Conservation (phyloP, 2,888 invertebrate genomes). For the Synergus japonicus region DNA sequence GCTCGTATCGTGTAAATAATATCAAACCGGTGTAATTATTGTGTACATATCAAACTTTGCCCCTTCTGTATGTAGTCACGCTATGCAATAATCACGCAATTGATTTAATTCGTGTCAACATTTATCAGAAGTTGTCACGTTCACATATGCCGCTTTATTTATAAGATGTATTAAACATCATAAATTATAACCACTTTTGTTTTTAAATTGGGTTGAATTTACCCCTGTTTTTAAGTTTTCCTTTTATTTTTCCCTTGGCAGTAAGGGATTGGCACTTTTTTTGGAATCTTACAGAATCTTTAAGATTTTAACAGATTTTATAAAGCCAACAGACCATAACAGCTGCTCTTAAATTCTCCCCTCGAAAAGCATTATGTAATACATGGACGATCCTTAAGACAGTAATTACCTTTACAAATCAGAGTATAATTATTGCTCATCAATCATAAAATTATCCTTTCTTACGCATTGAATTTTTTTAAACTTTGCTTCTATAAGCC, state of each 20-base stretch:
- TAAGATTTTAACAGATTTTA: too few relatives aligned
- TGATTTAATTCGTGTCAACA: constrained; percentile 32
- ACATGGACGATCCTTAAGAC: too few relatives aligned
- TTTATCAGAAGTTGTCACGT: constrained; percentile 5
- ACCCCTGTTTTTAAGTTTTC: background rate
- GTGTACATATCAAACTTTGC: constrained; percentile 5
- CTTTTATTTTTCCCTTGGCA: background rate
- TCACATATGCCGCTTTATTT: background rate
- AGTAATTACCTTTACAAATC: too few relatives aligned
- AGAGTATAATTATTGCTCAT: background rate
- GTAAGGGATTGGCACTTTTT: background rate
- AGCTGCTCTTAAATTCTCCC: too few relatives aligned
- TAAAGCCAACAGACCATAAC: too few relatives aligned
- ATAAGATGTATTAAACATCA: background rate
- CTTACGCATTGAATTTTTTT: background rate
- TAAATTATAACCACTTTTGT: constrained; percentile 8
- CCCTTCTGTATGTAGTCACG: constrained; percentile 17
- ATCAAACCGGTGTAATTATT: constrained; percentile 9
- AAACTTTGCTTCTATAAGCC: background rate
- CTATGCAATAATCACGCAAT: constrained; percentile 20
- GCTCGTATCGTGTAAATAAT: constrained; percentile 17
- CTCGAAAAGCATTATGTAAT: too few relatives aligned
- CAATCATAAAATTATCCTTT: background rate
- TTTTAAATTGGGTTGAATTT: background rate
- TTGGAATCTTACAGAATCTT: background rate